These are phyloP conservation scores for Gymnocephalus cernua DNA, from an alignment of 2,113 vertebrate species.

Conservation along the genomic window DNA sequence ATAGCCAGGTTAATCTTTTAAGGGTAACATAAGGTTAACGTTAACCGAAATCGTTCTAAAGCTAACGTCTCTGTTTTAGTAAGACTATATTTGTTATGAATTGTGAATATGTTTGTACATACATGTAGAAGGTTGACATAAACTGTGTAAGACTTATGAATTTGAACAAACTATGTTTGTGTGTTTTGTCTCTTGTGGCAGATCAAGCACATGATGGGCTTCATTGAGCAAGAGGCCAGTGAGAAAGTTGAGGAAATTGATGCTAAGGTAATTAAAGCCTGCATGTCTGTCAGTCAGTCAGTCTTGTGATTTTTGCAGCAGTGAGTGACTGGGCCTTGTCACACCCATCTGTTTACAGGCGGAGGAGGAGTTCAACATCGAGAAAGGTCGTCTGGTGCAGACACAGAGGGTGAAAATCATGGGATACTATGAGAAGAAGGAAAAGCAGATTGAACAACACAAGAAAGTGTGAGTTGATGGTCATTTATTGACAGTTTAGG, in stretches of 20 bases:
- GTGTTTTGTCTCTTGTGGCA: constrained; percentile 63
- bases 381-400: constrained; percentile 95
- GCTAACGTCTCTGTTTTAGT: neutral
- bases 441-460: constrained; percentile 98
- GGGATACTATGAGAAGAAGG: constrained; percentile 97
- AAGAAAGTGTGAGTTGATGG: constrained; percentile 93
- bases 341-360: constrained; percentile 80
- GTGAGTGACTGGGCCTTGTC: neutral
- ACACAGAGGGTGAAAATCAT: constrained; percentile 96
- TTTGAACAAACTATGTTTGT: neutral
- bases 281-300: neutral
- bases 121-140: neutral
- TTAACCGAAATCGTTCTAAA: too few relatives aligned
- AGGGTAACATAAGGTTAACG: too few relatives aligned
- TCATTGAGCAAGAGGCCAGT: constrained; percentile 97
- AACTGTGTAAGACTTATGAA: neutral
- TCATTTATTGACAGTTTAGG: neutral
- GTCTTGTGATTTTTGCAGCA: neutral
- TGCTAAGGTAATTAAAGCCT: constrained; percentile 87
- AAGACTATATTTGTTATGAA: neutral
- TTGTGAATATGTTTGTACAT: neutral
- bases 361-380: constrained; percentile 97
- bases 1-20: too few relatives aligned
- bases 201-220: constrained; percentile 99
- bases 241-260: constrained; percentile 99